Conservation (phyloP, 2,113 vertebrate species). For the Baryphthengus martii region DNA sequence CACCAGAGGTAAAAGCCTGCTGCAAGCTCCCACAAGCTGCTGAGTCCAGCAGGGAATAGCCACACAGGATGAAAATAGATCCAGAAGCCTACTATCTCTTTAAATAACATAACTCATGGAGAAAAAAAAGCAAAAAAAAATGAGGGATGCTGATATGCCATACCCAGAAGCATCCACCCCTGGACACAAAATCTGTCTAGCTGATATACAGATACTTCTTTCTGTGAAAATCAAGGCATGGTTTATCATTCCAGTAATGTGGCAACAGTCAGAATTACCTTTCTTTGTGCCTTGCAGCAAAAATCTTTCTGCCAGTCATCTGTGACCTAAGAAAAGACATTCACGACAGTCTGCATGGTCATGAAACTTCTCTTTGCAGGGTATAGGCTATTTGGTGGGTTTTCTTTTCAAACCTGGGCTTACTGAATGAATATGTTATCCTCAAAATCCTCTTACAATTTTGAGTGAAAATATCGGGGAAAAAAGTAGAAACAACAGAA, state of each 20-base stretch:
- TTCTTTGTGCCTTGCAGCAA: not conserved
- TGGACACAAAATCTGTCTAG: not conserved
- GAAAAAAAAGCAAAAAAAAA: not conserved
- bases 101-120: fast-evolving
- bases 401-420: not conserved
- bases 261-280: not conserved
- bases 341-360: not conserved
- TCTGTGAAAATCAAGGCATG: not conserved
- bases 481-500: not conserved
- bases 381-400: not conserved
- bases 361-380: not conserved
- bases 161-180: not conserved
- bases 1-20: not conserved
- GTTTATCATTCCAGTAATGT: not conserved
- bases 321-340: not conserved
- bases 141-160: not conserved
- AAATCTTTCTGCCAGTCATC: not conserved
- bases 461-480: not conserved
- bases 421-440: not conserved
- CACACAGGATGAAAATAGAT: not conserved
- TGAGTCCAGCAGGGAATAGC: not conserved
- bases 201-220: not conserved
- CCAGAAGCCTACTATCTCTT: not conserved
- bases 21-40: not conserved
- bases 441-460: not conserved